A percentile compares a stretch with the other conserved stretches of the same genome.
Evolutionary conservation across 2,797 vertebrate genomes (phyloP).

Genomic region (Falco concolor): DNA sequence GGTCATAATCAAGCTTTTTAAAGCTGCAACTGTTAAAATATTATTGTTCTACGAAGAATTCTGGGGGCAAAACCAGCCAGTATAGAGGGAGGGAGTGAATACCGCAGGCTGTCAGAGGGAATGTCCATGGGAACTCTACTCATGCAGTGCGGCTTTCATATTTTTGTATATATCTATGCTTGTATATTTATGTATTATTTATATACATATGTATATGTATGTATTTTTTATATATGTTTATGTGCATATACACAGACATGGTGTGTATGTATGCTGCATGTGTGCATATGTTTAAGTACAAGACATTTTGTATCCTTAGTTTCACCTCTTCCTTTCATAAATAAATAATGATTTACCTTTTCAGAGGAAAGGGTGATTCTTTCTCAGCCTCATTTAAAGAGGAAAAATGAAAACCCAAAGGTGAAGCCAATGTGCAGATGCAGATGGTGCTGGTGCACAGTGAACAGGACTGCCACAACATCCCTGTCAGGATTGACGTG

Average conservation of each 20-base stretch:
- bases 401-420: neutral
- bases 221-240: neutral
- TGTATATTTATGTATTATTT: neutral
- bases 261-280: neutral
- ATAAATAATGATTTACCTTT: neutral
- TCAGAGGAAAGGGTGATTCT: neutral
- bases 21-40: slow-evolving; percentile 65
- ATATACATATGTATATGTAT: neutral
- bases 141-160: neutral
- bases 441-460: fast-evolving
- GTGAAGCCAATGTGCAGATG: fast-evolving
- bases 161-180: neutral
- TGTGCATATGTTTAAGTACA: neutral
- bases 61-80: neutral
- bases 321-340: neutral
- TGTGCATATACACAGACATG: neutral
- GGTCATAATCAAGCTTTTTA: slow-evolving; percentile 62
- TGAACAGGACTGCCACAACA: fast-evolving
- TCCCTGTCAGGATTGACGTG: fast-evolving
- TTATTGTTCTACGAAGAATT: slow-evolving; percentile 41
- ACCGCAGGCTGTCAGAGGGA: neutral
- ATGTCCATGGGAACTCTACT: neutral
- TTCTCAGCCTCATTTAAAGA: neutral
- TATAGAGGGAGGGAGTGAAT: neutral
- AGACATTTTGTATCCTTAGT: neutral